Conservation (phyloP, 2,113 vertebrate genomes). For the Prionailurus viverrinus region DNA sequence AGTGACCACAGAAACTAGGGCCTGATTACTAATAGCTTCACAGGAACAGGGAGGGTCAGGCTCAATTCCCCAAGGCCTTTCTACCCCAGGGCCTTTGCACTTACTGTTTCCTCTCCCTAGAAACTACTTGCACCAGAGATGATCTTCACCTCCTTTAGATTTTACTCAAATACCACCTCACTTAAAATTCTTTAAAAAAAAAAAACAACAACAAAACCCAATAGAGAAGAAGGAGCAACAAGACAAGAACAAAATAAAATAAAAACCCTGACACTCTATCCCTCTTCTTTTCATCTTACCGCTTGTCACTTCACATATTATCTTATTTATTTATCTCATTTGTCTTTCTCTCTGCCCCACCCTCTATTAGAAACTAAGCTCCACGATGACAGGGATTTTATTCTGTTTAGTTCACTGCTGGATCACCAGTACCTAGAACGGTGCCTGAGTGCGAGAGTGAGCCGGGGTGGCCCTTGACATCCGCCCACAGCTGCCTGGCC, state of each 20-base stretch:
- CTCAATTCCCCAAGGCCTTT: not conserved
- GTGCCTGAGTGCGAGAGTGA: not conserved
- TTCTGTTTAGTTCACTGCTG: not conserved
- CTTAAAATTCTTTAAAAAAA: not conserved
- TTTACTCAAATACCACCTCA: not conserved
- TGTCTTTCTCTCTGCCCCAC: not conserved
- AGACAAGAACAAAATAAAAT: not conserved
- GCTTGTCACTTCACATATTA: not conserved
- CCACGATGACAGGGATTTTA: not conserved
- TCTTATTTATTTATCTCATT: not conserved
- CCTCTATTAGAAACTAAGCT: not conserved
- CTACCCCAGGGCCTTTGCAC: not conserved
- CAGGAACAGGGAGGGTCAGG: not conserved
- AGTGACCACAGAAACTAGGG: not conserved
- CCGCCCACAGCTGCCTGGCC: not conserved
- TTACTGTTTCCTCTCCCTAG: not conserved
- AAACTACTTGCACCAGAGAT: not conserved
- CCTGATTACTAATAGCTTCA: not conserved
- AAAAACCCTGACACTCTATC: not conserved
- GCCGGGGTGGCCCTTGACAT: too few species aligned
- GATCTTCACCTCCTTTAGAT: not conserved
- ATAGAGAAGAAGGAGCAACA: not conserved
- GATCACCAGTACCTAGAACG: not conserved
- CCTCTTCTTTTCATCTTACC: not conserved
- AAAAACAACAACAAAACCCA: not conserved